Base-by-base conservation (phyloP, 2,888 invertebrate genomes). In the Mesodorylaimus sp. region DNA sequence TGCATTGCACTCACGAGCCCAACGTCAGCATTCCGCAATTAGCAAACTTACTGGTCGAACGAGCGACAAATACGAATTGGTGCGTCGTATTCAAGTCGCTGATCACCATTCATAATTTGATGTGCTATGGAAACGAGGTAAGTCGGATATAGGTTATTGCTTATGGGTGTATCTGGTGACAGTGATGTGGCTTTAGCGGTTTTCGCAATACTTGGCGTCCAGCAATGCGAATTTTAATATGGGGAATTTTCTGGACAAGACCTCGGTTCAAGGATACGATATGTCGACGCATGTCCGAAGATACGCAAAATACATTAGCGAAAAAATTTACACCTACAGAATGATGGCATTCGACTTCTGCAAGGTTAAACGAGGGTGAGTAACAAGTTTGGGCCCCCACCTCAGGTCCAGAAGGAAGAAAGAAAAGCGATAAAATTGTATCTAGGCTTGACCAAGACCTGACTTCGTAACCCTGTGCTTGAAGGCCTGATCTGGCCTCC, bases 81-180 rank as follows among this genome's bases (percentile, higher is more conserved):
- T 86, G 95, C 58, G 93, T 97, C 55, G 95, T 97, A 53, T 97
- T 88, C 74, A 97, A 97, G 73, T 80, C 93, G 48, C 79, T 97
- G 59, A 85, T 97, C 66, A 93, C 95, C 53, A 88, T 91, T 57
- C 97, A 97, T 73, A 93, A 97, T 74, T 77, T 97, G 71, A 85
- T 97, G 79, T 95, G 95, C 68, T 95, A 95, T 74, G 97, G 97
- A 66, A 97, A 97, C 75, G 97, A 97, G 81, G 93, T 93, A 68
- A 56, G 51, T 53, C 24, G 25, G 2, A 21, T 42, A n/a, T 13
- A 42, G 13, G 19, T 36, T n/a, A n/a, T 10, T 10, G n/a, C 36
- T 10, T 36, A 36, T 13, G n/a, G 36, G n/a, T 36, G 36, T n/a
- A n/a, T n/a, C n/a, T n/a, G n/a, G n/a, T n/a, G n/a, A n/a, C n/a